These are phyloP conservation scores for Enoplosus armatus DNA, from an alignment of 2,797 vertebrate genomes.

Conservation along the genomic window DNA sequence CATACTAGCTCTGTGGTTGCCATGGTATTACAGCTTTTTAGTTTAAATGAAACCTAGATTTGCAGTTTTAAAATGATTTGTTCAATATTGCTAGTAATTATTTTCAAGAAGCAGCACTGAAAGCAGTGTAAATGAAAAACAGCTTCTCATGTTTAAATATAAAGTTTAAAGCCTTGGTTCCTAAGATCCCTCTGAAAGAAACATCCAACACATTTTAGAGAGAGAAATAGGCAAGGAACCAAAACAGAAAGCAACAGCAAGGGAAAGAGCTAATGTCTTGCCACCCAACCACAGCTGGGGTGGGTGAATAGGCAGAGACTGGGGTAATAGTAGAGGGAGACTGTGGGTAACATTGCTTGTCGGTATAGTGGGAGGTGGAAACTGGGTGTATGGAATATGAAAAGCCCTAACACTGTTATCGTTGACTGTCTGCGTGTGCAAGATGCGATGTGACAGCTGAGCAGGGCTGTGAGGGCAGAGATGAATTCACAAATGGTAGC, in stretches of 20 bases:
- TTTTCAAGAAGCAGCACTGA: slow-evolving; percentile 21
- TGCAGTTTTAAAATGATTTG: slow-evolving; percentile 43
- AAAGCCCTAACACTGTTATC: slow-evolving; percentile 81
- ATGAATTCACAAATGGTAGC: slow-evolving; percentile 86
- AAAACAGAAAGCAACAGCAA: slow-evolving; percentile 14
- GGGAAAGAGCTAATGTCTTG: slow-evolving; percentile 10
- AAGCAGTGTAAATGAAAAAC: slow-evolving; percentile 32
- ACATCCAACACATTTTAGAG: slow-evolving; percentile 9
- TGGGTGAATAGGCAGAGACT: slow-evolving; percentile 14
- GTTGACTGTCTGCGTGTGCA: slow-evolving; percentile 79
- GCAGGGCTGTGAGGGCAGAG: slow-evolving; percentile 81
- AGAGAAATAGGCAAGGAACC: background rate
- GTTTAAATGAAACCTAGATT: slow-evolving; percentile 30
- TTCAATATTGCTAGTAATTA: slow-evolving; percentile 45
- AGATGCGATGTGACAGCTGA: slow-evolving; percentile 88
- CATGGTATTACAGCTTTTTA: slow-evolving; percentile 26
- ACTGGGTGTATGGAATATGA: slow-evolving; percentile 80
- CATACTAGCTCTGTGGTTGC: background rate
- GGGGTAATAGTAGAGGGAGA: slow-evolving; percentile 27
- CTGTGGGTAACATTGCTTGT: slow-evolving; percentile 58
- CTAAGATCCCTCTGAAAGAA: slow-evolving; percentile 21
- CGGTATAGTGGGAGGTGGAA: slow-evolving; percentile 64
- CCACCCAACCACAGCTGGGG: background rate
- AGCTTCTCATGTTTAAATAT: slow-evolving; percentile 11
- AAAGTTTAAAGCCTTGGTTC: slow-evolving; percentile 22